These are phyloP conservation scores for Eueremaeus valkanovi DNA, from an alignment of 2,888 invertebrate genomes.

Conservation along the genomic window DNA sequence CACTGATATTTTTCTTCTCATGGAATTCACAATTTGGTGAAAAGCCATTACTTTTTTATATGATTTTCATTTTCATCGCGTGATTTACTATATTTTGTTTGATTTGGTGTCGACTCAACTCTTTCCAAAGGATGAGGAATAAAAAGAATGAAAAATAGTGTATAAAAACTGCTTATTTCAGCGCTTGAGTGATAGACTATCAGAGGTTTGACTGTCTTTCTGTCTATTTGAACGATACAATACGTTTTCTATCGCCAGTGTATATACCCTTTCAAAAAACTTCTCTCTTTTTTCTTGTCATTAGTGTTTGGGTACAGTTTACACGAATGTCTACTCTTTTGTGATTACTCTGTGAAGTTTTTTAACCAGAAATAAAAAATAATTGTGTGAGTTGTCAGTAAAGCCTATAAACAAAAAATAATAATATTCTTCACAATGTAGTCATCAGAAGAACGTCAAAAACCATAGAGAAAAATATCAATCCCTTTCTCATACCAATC, in stretches of 20 bases:
- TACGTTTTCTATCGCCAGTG: not conserved
- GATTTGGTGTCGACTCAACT: not conserved
- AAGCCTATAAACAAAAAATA: not conserved
- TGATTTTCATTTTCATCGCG: not conserved
- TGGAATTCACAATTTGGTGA: too few species aligned
- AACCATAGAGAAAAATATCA: too few species aligned
- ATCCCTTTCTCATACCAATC: too few species aligned
- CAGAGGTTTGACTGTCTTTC: not conserved
- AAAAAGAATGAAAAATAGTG: not conserved
- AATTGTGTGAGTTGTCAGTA: not conserved
- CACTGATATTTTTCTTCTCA: too few species aligned
- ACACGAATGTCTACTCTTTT: not conserved
- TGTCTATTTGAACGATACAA: not conserved
- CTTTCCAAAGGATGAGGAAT: not conserved
- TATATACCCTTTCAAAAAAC: not conserved
- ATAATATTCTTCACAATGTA: not conserved
- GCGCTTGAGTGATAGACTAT: not conserved
- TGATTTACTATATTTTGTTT: conserved; percentile 16
- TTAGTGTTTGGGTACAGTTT: not conserved
- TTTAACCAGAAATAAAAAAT: not conserved
- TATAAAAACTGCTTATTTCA: conserved; percentile 15
- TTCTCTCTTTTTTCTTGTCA: not conserved
- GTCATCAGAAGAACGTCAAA: not conserved
- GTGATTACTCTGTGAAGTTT: not conserved
- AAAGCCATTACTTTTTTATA: not conserved